phyloP scores from a whole-genome alignment of 2,113 vertebrate species.

The Seriola quinqueradiata region DNA sequence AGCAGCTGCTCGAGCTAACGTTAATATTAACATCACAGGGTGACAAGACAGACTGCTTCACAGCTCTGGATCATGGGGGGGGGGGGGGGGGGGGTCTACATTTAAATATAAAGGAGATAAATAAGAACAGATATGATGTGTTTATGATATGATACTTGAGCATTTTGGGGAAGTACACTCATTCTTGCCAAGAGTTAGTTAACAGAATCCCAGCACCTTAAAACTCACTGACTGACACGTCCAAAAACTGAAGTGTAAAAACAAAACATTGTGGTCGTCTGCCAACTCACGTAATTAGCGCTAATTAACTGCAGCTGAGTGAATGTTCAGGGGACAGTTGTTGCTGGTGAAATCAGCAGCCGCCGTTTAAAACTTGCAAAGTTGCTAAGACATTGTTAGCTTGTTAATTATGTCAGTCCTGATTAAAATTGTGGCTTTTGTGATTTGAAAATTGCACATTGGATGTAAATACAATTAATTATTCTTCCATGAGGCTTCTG shows the following conservation, averaged over 20 bases:
- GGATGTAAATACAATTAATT: neutral
- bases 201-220: neutral
- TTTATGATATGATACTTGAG: neutral
- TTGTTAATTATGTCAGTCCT: neutral
- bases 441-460: neutral
- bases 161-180: neutral
- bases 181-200: neutral
- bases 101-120: neutral
- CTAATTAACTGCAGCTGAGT: neutral
- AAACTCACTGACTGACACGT: neutral
- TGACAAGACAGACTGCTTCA: neutral
- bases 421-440: slow-evolving; percentile 3
- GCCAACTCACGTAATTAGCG: neutral
- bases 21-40: neutral
- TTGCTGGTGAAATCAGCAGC: neutral
- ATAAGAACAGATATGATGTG: no score
- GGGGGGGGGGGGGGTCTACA: neutral
- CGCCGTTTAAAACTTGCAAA: neutral
- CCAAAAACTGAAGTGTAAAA: neutral
- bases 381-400: neutral
- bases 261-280: neutral
- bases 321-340: neutral
- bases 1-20: neutral
- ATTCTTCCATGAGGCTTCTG: neutral
- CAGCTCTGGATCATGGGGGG: neutral